Evolutionary conservation across 1,140 invertebrate genomes (phyloP).

Genomic region (Drosophila lacteicornis): DNA sequence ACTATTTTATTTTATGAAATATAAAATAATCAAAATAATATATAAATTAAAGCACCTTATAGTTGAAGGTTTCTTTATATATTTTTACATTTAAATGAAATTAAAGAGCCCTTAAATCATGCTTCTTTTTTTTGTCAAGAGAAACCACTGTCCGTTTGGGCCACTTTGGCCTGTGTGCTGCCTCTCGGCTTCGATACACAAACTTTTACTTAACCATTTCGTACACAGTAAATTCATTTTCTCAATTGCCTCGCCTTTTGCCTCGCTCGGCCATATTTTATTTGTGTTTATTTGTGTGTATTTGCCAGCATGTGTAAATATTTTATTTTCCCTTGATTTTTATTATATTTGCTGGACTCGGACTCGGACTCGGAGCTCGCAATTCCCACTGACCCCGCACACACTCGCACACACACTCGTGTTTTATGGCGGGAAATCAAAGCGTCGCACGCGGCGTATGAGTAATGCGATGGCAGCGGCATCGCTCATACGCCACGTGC

Average conservation of each 20-base stretch:
- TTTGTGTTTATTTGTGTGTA: slow-evolving; percentile 78
- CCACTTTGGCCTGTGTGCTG: slow-evolving; percentile 1
- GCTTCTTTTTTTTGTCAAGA: neutral
- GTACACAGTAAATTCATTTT: slow-evolving; percentile 81
- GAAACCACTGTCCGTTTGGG: slow-evolving; percentile 19
- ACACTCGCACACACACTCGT: neutral
- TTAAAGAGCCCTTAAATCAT: neutral
- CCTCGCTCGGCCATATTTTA: slow-evolving; percentile 65
- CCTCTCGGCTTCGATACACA: slow-evolving; percentile 38
- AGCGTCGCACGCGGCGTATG: slow-evolving; percentile 63
- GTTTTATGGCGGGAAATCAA: slow-evolving; percentile 68
- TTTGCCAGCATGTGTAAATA: slow-evolving; percentile 74
- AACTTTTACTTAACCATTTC: slow-evolving; percentile 77
- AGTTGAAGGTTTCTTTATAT: no score
- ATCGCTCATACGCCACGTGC: slow-evolving; percentile 13
- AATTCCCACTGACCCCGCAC: slow-evolving; percentile 47
- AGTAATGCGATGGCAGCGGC: slow-evolving; percentile 40
- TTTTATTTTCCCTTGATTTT: slow-evolving; percentile 82
- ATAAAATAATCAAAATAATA: neutral
- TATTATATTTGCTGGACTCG: slow-evolving; percentile 69
- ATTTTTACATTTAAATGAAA: neutral
- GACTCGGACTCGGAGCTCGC: slow-evolving; percentile 18
- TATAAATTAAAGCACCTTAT: no score
- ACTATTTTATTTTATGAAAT: neutral
- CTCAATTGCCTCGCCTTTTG: slow-evolving; percentile 66